These are phyloP conservation scores for Athalia circularis DNA, from an alignment of 2,888 invertebrate species.

Conservation along the genomic window DNA sequence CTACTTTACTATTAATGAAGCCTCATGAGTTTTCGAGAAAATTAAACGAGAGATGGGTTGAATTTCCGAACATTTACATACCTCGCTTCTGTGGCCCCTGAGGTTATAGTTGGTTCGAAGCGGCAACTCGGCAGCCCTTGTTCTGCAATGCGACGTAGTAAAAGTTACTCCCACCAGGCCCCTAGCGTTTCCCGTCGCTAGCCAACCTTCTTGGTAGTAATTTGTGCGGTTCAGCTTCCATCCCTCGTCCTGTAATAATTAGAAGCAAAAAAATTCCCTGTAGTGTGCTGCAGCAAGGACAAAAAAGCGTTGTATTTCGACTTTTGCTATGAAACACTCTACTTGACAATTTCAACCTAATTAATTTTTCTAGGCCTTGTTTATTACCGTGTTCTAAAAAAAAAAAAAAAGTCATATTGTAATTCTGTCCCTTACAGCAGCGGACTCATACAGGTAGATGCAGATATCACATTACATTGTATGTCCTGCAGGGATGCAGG, in stretches of 20 bases:
- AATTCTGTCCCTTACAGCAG: no score
- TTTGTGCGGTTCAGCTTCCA: slow-evolving; percentile 97
- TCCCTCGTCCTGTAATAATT: slow-evolving; percentile 86
- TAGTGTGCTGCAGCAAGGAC: background rate
- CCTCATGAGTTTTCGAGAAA: slow-evolving; percentile 38
- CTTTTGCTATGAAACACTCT: no score
- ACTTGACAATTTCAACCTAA: no score
- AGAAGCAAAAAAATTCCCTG: slow-evolving; percentile 41
- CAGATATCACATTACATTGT: background rate
- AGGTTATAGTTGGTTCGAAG: slow-evolving; percentile 97
- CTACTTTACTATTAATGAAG: slow-evolving; percentile 37
- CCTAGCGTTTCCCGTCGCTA: slow-evolving; percentile 95
- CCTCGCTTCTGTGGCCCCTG: slow-evolving; percentile 96
- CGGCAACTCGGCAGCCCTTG: slow-evolving; percentile 87
- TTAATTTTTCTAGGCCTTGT: no score
- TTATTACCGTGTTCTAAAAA: no score
- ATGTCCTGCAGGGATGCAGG: background rate
- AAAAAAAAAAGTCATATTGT: no score
- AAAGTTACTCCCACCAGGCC: slow-evolving; percentile 98
- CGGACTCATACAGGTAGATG: no score
- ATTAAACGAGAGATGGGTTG: slow-evolving; percentile 31
- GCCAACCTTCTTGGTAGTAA: slow-evolving; percentile 98
- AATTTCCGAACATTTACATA: slow-evolving; percentile 74
- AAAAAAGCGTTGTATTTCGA: no score
- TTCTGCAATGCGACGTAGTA: slow-evolving; percentile 94